Base-by-base conservation (phyloP, 2,113 vertebrate species). In the Lampris megalopsis region DNA sequence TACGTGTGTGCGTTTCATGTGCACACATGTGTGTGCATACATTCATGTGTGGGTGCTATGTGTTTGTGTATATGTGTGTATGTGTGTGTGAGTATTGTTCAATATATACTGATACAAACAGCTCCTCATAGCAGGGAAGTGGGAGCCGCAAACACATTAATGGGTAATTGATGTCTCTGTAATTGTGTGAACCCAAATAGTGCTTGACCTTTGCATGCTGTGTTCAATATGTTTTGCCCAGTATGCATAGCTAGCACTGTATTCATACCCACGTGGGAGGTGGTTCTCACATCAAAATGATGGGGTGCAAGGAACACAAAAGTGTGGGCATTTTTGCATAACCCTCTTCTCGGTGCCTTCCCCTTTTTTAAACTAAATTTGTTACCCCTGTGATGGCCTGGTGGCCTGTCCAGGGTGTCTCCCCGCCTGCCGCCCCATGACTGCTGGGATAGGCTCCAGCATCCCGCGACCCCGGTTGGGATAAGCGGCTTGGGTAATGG, bases 241-340 rank as follows among this genome's bases (percentile, higher is more conserved):
- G 5, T 1, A 37, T 36, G 50, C 61, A 13, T 5, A 0, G 40
- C 59, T 13, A 6, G 6, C 58, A 64, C 36, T n/a, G 62, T 35
- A 53, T 43, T 62, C 49, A 66, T 38, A 49, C 63, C 41, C 45
- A 9, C 13, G 1, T 4, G 40, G 53, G 11, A 9, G 56, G 58
- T 2, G 42, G 49, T 68, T 70, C 45, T 71, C 57, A 59, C 9
- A 4, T 80, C 71, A 36, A 77, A 80, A 86, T 82, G 58, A 60
- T 64, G 43, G 38, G 53, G 70, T 83, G 59, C 64, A 82, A 84
- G 77, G 69, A 48, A 63, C 11, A 53, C 53, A 73, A 57, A 63
- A 45, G 71, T 64, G 78, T 66, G 80, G 81, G 84, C 24, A 24
- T 24, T 86, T 77, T 69, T 63, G 77, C 72, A 74, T 65, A 13